Evolutionary conservation across 2,888 invertebrate species (phyloP).

Genomic region (Nephrotoma appendiculata): DNA sequence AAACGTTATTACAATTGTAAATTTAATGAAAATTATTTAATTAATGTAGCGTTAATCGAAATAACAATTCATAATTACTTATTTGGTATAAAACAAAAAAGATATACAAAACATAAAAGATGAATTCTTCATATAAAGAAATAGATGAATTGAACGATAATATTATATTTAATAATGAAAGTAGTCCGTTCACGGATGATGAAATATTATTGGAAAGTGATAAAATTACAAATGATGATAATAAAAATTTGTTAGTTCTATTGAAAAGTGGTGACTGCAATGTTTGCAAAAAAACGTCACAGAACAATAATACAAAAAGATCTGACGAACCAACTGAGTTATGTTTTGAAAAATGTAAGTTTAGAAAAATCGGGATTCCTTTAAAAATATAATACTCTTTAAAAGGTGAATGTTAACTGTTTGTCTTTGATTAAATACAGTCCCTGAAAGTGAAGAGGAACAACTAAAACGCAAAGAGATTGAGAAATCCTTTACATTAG

Average conservation of each 20-base stretch:
- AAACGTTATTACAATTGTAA: not conserved
- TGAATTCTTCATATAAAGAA: not conserved
- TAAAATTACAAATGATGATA: not conserved
- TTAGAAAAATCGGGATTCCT: not conserved
- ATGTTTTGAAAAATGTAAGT: constrained; percentile 53
- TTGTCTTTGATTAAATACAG: constrained; percentile 22
- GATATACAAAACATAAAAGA: not conserved
- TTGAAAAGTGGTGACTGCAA: not conserved
- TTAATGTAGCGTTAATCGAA: not conserved
- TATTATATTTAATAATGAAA: not conserved
- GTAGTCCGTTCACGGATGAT: not conserved
- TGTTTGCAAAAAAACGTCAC: constrained; percentile 1
- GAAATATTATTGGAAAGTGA: not conserved
- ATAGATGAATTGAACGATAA: not conserved
- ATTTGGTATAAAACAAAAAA: not conserved
- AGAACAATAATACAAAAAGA: constrained; percentile 9
- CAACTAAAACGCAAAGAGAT: constrained; percentile 43
- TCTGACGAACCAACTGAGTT: constrained; percentile 40
- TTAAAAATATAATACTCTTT: not conserved
- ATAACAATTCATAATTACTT: not conserved
- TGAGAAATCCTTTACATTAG: constrained; percentile 38
- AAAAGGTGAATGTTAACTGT: constrained; percentile 14
- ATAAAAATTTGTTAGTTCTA: not conserved
- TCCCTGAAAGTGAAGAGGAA: constrained; percentile 45
- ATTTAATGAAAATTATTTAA: not conserved